Conservation (phyloP, 2,113 vertebrate genomes). For the Apistogramma diplotaenia region DNA sequence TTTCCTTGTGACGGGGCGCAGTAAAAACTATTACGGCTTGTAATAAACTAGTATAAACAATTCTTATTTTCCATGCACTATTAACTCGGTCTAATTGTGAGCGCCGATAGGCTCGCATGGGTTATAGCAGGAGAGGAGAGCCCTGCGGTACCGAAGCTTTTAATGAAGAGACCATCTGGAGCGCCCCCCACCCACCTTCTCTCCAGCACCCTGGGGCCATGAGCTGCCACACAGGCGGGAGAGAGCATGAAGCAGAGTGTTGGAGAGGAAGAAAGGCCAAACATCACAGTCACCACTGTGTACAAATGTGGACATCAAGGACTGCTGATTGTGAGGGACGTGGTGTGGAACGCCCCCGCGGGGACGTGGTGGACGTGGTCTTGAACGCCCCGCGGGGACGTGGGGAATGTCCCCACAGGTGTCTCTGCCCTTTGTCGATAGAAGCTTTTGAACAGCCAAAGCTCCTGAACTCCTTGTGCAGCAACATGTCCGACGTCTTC, state of each 20-base stretch:
- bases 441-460: conserved; percentile 21
- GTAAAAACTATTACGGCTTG: conserved; percentile 75
- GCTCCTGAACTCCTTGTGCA: background rate
- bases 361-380: background rate
- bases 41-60: conserved; percentile 77
- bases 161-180: conserved; percentile 75
- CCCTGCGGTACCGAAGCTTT: conserved; percentile 59
- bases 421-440: background rate
- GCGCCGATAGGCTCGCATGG: conserved; percentile 64
- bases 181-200: background rate
- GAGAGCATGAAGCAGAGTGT: conserved; percentile 10
- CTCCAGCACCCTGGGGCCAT: conserved; percentile 47
- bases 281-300: background rate
- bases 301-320: background rate
- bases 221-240: conserved; percentile 26
- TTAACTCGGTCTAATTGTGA: conserved; percentile 72
- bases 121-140: conserved; percentile 50
- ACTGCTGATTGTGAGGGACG: conserved; percentile 1
- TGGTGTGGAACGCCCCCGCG: background rate
- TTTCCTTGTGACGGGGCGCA: conserved; percentile 64
- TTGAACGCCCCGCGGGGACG: background rate
- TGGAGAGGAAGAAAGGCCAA: background rate
- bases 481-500: background rate
- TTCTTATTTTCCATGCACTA: conserved; percentile 74
- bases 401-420: background rate